These are phyloP conservation scores for Cremastobaeus sp. DNA, from an alignment of 2,888 invertebrate species.

Conservation along the genomic window DNA sequence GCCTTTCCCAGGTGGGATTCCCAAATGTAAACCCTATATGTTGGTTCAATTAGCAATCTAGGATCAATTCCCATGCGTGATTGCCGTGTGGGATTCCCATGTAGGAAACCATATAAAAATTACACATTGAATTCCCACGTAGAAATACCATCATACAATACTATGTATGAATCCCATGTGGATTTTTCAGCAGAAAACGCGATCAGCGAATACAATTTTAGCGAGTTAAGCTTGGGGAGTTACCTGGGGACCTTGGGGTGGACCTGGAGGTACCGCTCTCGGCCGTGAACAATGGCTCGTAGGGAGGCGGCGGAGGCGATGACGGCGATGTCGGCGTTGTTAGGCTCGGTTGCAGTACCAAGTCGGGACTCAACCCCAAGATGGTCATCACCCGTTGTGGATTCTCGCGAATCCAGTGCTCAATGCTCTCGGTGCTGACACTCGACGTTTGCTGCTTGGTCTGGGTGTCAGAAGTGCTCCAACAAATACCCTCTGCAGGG, in stretches of 20 bases:
- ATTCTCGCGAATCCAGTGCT: slow-evolving; percentile 85
- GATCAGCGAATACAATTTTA: no score
- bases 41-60: no score
- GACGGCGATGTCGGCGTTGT: slow-evolving; percentile 70
- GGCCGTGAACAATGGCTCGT: slow-evolving; percentile 79
- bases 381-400: slow-evolving; percentile 86
- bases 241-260: slow-evolving; percentile 80
- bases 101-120: no score
- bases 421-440: slow-evolving; percentile 79
- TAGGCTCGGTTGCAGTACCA: slow-evolving; percentile 75
- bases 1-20: no score
- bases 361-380: slow-evolving; percentile 84
- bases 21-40: no score
- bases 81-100: no score
- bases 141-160: no score
- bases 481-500: slow-evolving; percentile 90
- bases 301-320: slow-evolving; percentile 77
- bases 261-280: slow-evolving; percentile 78
- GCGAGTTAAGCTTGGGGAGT: no score
- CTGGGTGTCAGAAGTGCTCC: slow-evolving; percentile 80
- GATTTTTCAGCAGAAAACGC: no score
- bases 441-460: slow-evolving; percentile 57
- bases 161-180: no score
- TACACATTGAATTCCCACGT: no score
- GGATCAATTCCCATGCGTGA: no score